Percentiles rank a stretch among this genome's conserved stretches.
Conservation (phyloP, 2,113 vertebrate species). For the Haemorhous mexicanus region DNA sequence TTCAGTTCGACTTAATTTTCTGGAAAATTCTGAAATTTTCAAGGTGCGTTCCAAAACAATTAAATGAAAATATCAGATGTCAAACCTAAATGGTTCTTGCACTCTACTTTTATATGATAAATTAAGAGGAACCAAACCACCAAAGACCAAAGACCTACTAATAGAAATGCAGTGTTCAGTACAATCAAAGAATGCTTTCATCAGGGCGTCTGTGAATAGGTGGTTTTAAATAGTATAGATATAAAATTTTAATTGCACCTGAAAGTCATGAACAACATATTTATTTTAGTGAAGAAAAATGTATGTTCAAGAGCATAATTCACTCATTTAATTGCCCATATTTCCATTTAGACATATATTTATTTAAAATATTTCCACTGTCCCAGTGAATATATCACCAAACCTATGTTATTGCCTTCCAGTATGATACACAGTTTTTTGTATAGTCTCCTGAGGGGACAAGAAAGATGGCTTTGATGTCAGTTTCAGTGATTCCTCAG, state of each 20-base stretch:
- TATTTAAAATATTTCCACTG: slow-evolving; percentile 37
- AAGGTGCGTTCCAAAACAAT: background rate
- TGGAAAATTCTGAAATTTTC: background rate
- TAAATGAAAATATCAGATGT: background rate
- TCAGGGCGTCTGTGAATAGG: background rate
- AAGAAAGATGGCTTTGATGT: slow-evolving; percentile 51
- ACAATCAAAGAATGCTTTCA: background rate
- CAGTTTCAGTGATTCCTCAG: slow-evolving; percentile 25
- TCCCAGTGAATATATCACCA: background rate
- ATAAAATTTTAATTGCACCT: slow-evolving; percentile 10
- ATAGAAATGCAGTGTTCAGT: background rate
- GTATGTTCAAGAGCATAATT: background rate
- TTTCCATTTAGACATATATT: slow-evolving; percentile 18
- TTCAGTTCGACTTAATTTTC: background rate
- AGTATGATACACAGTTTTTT: background rate
- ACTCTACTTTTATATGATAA: background rate
- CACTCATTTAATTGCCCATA: slow-evolving; percentile 22
- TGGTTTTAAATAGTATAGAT: background rate
- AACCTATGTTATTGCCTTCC: slow-evolving; percentile 10
- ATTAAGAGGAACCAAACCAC: background rate
- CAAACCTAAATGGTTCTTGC: background rate
- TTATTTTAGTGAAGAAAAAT: slow-evolving; percentile 16
- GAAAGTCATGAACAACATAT: background rate
- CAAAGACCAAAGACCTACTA: background rate
- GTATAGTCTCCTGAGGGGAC: slow-evolving; percentile 26